Conservation (phyloP, 2,888 invertebrate species). For the Chirona hameri region DNA sequence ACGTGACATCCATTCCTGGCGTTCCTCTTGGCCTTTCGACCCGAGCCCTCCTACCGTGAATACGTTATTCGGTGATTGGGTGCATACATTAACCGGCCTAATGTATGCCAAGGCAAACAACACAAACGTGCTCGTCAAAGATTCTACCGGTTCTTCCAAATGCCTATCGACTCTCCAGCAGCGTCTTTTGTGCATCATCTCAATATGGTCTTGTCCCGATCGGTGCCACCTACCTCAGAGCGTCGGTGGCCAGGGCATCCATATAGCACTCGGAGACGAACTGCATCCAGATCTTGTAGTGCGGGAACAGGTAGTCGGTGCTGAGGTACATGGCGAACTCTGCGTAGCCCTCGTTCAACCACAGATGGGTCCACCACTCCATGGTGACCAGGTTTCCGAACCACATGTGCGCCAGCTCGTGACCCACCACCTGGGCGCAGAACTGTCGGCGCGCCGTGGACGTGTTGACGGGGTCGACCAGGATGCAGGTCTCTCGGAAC, state of each 20-base stretch:
- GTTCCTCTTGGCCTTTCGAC: too few species aligned
- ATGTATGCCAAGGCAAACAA: too few species aligned
- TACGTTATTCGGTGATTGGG: too few species aligned
- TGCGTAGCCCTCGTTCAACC: constrained; percentile 96
- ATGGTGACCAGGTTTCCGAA: constrained; percentile 97
- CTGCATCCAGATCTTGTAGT: constrained; percentile 95
- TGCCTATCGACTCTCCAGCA: too few species aligned
- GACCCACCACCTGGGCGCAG: constrained; percentile 64
- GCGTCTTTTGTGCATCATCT: too few species aligned
- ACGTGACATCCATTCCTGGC: too few species aligned
- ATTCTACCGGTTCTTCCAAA: too few species aligned
- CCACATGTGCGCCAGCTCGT: constrained; percentile 97
- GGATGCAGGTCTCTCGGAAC: constrained; percentile 74
- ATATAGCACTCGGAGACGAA: constrained; percentile 87
- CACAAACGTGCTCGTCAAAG: too few species aligned
- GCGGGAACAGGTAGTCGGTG: constrained; percentile 86
- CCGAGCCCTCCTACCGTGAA: too few species aligned
- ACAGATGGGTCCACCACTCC: constrained; percentile 97
- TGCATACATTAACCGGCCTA: too few species aligned
- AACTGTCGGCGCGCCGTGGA: constrained; percentile 77
- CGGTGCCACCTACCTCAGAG: constrained; percentile 38
- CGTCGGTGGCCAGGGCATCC: constrained; percentile 77
- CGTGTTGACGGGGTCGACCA: constrained; percentile 86
- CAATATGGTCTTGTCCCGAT: too few species aligned
- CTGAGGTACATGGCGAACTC: constrained; percentile 94